Base-by-base conservation (phyloP, 2,797 vertebrate species). In the Vultur gryphus region DNA sequence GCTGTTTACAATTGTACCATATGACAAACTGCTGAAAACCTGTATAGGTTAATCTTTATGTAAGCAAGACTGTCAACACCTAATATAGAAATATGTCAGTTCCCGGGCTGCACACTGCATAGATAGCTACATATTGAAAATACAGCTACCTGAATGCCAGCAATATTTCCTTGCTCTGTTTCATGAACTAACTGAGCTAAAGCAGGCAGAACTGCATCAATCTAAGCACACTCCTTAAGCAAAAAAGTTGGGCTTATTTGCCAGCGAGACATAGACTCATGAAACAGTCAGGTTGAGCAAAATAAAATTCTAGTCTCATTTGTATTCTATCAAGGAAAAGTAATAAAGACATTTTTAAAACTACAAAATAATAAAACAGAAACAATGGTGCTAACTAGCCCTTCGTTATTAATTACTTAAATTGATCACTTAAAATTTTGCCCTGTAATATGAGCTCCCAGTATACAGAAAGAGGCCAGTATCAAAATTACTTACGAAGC, bases 21-120 rank as follows among this genome's bases (percentile, higher is more conserved):
- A 95, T 93, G 92, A 95, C 92, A 96, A 96, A 97, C 95, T 95
- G 95, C 84, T 85, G 88, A 96, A 96, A 95, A 95, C 86, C 91
- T 59, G 39, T 26, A 73, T n/a, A 93, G 92, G 94, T 97, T 96
- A 94, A 97, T 97, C 91, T 96, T 96, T 87, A 92, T 95, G 89
- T 95, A 97, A 97, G 94, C 94, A 95, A 87, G 84, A 33, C 83
- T 97, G 89, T 95, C 96, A 96, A 90, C 94, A 90, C 70, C 48
- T 87, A 96, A 93, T 93, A 73, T 19, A 96, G 93, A 96, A 97
- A 93, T 95, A 95, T 77, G 77, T 92, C 93, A 52, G 82, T 26
- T 96, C 83, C 79, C 1, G 0, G 83, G 84, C 85, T 88, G 65
- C 71, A 84, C 52, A 11, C 62, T 65, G 87, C 59, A 65, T 16